Percentiles rank a stretch among this genome's conserved stretches.
phyloP scores from a whole-genome alignment of 2,113 vertebrate genomes.

The Strix uralensis region DNA sequence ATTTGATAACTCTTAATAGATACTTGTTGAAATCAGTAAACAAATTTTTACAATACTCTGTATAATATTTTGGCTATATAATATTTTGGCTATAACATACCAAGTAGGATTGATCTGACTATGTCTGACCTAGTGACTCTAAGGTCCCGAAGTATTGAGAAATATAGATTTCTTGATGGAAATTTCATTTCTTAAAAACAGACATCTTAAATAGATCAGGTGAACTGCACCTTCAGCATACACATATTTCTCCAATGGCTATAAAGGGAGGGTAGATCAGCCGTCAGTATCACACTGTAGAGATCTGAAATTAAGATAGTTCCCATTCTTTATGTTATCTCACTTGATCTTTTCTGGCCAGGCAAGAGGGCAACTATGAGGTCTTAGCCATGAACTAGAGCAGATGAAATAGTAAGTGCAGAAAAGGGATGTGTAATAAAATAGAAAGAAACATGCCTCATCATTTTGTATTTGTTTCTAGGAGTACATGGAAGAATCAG shows the following conservation, averaged over 20 bases:
- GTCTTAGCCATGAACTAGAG: not conserved
- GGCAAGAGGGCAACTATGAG: not conserved
- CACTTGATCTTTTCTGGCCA: not conserved
- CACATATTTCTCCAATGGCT: not conserved
- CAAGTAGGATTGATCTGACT: not conserved
- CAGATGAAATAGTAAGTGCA: not conserved
- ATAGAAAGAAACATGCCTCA: not conserved
- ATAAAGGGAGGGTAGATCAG: not conserved
- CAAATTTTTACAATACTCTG: not conserved
- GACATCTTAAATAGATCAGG: not conserved
- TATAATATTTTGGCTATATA: not conserved
- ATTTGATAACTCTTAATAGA: not conserved
- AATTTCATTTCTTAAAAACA: not conserved
- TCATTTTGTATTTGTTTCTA: not conserved
- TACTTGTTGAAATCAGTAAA: not conserved
- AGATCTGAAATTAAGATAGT: not conserved
- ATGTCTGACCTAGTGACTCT: not conserved
- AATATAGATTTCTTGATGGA: not conserved
- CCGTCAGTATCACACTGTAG: not conserved
- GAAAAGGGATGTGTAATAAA: not conserved
- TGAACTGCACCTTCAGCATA: not conserved
- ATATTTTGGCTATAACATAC: not conserved
- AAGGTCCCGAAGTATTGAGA: not conserved
- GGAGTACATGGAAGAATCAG: not conserved
- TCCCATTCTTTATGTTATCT: not conserved